Conservation (phyloP, 2,888 invertebrate species). For the Caenorhabditis sp. region DNA sequence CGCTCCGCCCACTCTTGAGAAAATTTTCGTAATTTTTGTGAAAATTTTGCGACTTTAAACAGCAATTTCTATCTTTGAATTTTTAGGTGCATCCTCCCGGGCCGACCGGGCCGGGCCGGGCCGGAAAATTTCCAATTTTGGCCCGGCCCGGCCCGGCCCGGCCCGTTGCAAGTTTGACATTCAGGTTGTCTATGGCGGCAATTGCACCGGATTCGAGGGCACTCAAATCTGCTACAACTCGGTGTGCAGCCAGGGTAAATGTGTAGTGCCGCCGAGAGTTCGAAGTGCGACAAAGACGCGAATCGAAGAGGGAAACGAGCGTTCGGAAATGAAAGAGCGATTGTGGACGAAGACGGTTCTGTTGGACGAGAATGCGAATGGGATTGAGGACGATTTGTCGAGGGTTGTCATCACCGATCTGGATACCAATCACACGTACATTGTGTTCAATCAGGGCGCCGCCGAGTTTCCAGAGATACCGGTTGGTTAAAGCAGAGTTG, state of each 20-base stretch:
- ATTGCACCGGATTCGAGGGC: conserved; percentile 76
- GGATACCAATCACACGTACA: conserved; percentile 37
- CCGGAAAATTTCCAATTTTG: no score
- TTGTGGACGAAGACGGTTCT: conserved; percentile 77
- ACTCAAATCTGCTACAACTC: conserved; percentile 76
- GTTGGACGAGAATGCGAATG: conserved; percentile 61
- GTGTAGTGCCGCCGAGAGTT: conserved; percentile 51
- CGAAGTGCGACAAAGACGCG: conserved; percentile 30
- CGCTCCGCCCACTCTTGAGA: no score
- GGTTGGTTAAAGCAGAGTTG: no score
- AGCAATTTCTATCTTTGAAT: no score
- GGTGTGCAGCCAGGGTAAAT: conserved; percentile 62
- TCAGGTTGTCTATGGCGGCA: conserved; percentile 72
- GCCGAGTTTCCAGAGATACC: conserved; percentile 68
- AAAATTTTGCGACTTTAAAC: no score
- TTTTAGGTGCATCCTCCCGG: no score
- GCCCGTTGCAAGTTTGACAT: not conserved
- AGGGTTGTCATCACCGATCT: conserved; percentile 42
- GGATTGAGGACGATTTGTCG: conserved; percentile 57
- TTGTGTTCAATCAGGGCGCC: conserved; percentile 22
- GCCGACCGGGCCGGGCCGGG: no score
- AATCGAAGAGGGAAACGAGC: conserved; percentile 45
- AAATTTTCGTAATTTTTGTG: no score
- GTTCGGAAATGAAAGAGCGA: conserved; percentile 42
- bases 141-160: no score